Evolutionary conservation across 2,888 invertebrate genomes (phyloP).

Genomic region (Rhagonycha lutea): DNA sequence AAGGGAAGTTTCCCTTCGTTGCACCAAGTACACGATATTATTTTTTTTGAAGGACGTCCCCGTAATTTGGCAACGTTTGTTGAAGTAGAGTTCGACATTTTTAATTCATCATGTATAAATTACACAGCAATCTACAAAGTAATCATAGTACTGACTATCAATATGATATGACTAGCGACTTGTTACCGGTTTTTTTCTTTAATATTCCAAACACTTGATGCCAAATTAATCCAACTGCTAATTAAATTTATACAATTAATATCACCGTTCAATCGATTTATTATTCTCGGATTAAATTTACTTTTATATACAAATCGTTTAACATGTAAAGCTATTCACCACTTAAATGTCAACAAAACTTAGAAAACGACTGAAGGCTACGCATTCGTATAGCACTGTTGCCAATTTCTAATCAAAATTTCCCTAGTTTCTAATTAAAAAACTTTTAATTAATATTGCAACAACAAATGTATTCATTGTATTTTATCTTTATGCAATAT

Average conservation of each 20-base stretch:
- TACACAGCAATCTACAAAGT: neutral
- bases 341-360: neutral
- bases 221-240: neutral
- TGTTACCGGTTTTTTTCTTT: neutral
- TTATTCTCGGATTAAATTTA: neutral
- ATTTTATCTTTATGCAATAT: neutral
- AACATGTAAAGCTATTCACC: neutral
- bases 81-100: constrained; percentile 47
- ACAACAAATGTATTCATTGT: neutral
- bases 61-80: constrained; percentile 58
- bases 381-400: neutral
- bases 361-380: neutral
- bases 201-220: neutral
- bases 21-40: constrained; percentile 80
- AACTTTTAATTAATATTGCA: neutral
- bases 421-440: neutral
- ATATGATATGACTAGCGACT: neutral
- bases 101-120: neutral
- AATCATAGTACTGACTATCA: neutral
- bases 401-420: neutral
- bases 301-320: neutral
- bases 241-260: neutral
- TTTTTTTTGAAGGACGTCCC: constrained; percentile 81
- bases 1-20: constrained; percentile 80
- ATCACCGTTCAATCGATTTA: neutral